Base-by-base conservation (phyloP, 2,888 invertebrate genomes). In the Chironomus tentans region DNA sequence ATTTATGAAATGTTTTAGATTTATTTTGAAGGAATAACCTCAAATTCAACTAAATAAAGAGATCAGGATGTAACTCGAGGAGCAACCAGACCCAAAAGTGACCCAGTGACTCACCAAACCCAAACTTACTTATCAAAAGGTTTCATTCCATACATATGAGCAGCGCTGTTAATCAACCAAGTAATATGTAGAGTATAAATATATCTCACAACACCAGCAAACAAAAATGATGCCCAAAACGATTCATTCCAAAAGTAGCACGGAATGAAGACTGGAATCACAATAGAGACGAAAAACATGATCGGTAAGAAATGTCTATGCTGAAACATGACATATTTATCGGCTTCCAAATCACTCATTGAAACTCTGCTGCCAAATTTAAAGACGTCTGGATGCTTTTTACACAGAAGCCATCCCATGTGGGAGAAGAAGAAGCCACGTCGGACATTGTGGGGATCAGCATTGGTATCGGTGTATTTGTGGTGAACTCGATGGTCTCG, bases 361-460 rank as follows among this genome's bases (percentile, higher is more conserved):
- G 28, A 38, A 4, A 74, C 74, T n/a, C 38, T 47, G 3, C 46
- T n/a, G 4, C 74, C 74, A n/a, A 68, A 74, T 22, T 74, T 74
- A n/a, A 22, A 68, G 0, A 74, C 74, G 21, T 74, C 74, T 18
- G 46, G 65, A n/a, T 74, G 74, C 12, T 74, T 74, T 38, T 74
- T 74, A 15, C 74, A 74, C 21, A 74, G 4, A 0, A 74, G 18
- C 74, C 74, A 74, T 10, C 74, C 74, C 65, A 74, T 74, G 18
- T 74, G 74, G 5, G 74, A 74, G 22, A 74, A 74, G 74, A 74
- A 74, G n/a, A 74, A 74, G 22, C 74, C 74, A 15, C 74, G 74
- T 0, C 68, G 10, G 4, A 68, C 21, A 62, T 74, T 74, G 47
- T 74, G 74, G 22, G 74, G 74, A 74, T 74, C 74, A 1, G 74